A percentile compares a stretch with the other conserved stretches of the same genome.
Evolutionary conservation across 1,140 invertebrate genomes (phyloP).

Genomic region (Diorhabda elongata): DNA sequence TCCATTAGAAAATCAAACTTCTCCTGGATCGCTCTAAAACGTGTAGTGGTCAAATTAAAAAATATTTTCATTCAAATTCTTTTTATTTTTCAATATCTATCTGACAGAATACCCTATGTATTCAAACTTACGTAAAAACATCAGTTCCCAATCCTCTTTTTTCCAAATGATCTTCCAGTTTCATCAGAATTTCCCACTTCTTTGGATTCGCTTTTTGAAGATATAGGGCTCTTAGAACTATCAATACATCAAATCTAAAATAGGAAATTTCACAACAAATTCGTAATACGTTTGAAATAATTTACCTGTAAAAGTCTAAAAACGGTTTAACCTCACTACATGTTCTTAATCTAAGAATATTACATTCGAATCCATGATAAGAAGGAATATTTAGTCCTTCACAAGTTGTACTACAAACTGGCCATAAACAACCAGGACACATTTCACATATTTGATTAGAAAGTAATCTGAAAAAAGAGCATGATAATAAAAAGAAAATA

Average conservation of each 20-base stretch:
- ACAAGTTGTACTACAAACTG: conserved; percentile 60
- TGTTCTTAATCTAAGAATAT: conserved; percentile 29
- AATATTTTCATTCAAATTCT: not conserved
- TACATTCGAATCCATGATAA: conserved; percentile 65
- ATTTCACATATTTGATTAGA: conserved; percentile 7
- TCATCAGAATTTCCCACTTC: conserved; percentile 59
- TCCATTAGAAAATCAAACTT: conserved; percentile 59
- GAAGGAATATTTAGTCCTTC: conserved; percentile 54
- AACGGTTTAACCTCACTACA: conserved; percentile 14
- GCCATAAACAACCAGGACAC: conserved; percentile 59
- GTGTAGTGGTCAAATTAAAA: conserved; percentile 4
- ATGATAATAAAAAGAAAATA: not conserved
- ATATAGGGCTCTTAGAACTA: conserved; percentile 63
- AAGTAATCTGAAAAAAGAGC: not conserved
- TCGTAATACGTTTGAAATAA: conserved; percentile 2
- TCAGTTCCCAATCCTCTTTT: conserved; percentile 60
- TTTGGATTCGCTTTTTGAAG: conserved; percentile 58
- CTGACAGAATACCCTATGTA: not conserved
- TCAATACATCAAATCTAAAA: conserved; percentile 60
- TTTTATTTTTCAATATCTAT: no score
- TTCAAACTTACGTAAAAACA: conserved; percentile 53
- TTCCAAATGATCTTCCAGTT: conserved; percentile 67
- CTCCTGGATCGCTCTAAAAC: conserved; percentile 56
- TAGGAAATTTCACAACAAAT: conserved; percentile 27
- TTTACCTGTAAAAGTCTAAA: conserved; percentile 46